Percentiles rank a stretch among this genome's conserved stretches.
phyloP scores from a whole-genome alignment of 2,113 vertebrate species.

The Alethe diademata region DNA sequence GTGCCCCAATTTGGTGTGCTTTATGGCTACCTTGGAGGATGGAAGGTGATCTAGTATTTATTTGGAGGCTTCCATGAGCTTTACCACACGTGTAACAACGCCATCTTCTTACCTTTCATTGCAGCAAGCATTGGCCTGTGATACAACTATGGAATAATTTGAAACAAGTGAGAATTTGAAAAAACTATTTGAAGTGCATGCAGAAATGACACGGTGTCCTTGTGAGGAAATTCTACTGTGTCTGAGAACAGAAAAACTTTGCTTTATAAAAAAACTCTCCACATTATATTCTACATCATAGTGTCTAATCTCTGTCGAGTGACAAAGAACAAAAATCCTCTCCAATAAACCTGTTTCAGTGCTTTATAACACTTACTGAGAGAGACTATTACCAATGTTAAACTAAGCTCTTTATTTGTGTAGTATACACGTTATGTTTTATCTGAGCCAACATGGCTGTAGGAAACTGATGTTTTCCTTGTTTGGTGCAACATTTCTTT shows the following conservation, averaged over 20 bases:
- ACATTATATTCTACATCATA: rapidly evolving
- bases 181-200: not conserved
- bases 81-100: not conserved
- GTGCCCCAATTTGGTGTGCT: too few relatives aligned
- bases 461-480: not conserved
- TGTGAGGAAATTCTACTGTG: not conserved
- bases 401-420: not conserved
- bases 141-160: not conserved
- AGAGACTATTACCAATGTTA: not conserved
- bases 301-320: not conserved
- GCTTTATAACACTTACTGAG: not conserved
- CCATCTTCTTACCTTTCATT: not conserved
- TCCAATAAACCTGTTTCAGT: not conserved
- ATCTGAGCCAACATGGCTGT: rapidly evolving
- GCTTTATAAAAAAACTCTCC: not conserved
- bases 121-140: not conserved
- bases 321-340: not conserved
- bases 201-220: not conserved
- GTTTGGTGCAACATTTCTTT: not conserved
- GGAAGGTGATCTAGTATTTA: not conserved
- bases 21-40: not conserved
- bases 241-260: not conserved
- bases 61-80: not conserved
- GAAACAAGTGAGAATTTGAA: not conserved
- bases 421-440: rapidly evolving